phyloP scores from a whole-genome alignment of 2,888 invertebrate genomes.

The Hyalella azteca region DNA sequence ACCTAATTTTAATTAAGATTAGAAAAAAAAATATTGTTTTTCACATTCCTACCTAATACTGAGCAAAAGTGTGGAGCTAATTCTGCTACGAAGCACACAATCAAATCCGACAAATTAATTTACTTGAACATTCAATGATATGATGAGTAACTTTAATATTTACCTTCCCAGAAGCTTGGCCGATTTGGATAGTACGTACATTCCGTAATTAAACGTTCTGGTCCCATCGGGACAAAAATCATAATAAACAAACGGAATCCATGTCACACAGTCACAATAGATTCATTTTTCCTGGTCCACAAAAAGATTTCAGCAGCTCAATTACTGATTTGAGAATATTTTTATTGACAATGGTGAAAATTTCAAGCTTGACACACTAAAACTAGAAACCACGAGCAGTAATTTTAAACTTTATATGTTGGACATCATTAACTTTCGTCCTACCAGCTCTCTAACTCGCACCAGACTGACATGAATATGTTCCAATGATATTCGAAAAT shows the following conservation, averaged over 20 bases:
- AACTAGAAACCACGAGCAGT: not conserved
- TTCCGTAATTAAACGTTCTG: not conserved
- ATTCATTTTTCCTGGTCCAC: not conserved
- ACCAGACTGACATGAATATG: constrained; percentile 1
- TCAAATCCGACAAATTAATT: too few relatives aligned
- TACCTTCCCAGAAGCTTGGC: constrained; percentile 9
- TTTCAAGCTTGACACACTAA: not conserved
- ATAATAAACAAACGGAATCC: constrained; percentile 5
- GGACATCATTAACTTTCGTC: not conserved
- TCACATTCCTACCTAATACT: not conserved
- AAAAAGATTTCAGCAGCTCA: not conserved
- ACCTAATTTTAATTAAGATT: not conserved
- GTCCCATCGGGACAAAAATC: constrained; percentile 13
- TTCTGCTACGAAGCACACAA: not conserved
- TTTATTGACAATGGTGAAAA: too few relatives aligned
- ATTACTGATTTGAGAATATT: not conserved
- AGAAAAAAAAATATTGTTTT: not conserved
- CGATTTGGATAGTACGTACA: not conserved
- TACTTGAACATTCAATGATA: too few relatives aligned
- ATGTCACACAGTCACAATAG: not conserved
- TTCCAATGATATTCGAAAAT: constrained; percentile 5
- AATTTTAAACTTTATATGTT: not conserved
- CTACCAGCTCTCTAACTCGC: constrained; percentile 1
- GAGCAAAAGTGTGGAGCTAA: not conserved
- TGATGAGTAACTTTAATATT: not conserved